phyloP scores from a whole-genome alignment of 2,888 invertebrate species.

The Sceliomorpha sp. region DNA sequence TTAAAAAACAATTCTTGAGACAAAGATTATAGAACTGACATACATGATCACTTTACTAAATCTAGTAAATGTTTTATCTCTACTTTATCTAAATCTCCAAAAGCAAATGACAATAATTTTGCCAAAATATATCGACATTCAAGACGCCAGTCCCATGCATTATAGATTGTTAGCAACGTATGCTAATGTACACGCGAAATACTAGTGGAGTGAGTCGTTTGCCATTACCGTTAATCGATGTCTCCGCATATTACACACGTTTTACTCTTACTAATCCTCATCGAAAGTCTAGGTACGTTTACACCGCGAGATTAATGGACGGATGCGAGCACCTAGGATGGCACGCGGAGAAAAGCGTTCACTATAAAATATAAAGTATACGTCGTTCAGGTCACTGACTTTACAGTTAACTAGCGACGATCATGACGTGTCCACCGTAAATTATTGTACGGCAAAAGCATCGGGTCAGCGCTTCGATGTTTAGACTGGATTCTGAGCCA shows the following conservation, averaged over 20 bases:
- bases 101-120: too few species aligned
- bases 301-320: slow-evolving; percentile 48
- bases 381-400: slow-evolving; percentile 50
- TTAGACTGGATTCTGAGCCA: slow-evolving; percentile 12
- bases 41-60: too few species aligned
- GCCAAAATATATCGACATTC: slow-evolving; percentile 15
- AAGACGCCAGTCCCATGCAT: slow-evolving; percentile 29
- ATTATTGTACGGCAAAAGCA: slow-evolving; percentile 46
- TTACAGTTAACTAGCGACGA: slow-evolving; percentile 55
- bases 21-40: too few species aligned
- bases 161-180: slow-evolving; percentile 8
- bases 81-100: too few species aligned
- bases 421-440: slow-evolving; percentile 38
- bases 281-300: slow-evolving; percentile 53
- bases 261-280: slow-evolving; percentile 69
- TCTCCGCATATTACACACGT: slow-evolving; percentile 64
- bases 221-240: slow-evolving; percentile 72
- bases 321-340: slow-evolving; percentile 44
- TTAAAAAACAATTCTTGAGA: too few species aligned
- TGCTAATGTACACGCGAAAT: slow-evolving; percentile 16
- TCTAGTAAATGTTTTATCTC: too few species aligned
- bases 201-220: slow-evolving; percentile 64
- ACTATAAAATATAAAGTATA: slow-evolving; percentile 48
- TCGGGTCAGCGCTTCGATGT: slow-evolving; percentile 35
- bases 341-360: slow-evolving; percentile 47